These are phyloP conservation scores for Scaptomyza parva DNA, from an alignment of 2,888 invertebrate genomes.

Conservation along the genomic window DNA sequence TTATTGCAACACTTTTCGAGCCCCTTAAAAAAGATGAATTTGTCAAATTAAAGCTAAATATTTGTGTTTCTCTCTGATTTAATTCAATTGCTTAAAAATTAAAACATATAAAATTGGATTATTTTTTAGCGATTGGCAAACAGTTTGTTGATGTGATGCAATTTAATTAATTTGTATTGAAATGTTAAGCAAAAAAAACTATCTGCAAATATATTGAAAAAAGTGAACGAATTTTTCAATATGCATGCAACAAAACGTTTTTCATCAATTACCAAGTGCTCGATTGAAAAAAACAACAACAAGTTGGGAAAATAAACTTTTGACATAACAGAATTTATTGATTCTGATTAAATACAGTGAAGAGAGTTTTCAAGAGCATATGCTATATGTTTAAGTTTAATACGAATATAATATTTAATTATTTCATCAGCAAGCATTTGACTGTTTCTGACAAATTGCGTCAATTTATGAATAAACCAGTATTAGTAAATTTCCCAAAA, in stretches of 20 bases:
- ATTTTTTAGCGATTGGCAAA: conserved; percentile 4
- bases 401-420: not conserved
- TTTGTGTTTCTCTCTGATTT: conserved; percentile 31
- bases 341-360: not conserved
- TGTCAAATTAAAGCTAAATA: conserved; percentile 44
- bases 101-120: not conserved
- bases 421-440: not conserved
- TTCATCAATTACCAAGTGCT: not conserved
- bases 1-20: not conserved
- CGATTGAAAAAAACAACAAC: not conserved
- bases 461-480: conserved; percentile 47
- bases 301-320: not conserved
- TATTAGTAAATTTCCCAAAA: conserved; percentile 6
- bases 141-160: conserved; percentile 35
- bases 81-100: conserved; percentile 39
- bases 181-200: conserved; percentile 14
- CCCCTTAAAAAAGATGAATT: conserved; percentile 20
- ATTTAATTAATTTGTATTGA: conserved; percentile 46
- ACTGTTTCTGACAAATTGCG: conserved; percentile 3
- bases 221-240: not conserved
- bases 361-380: not conserved
- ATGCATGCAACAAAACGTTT: not conserved
- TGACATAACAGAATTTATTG: not conserved
- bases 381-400: not conserved
- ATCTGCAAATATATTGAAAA: not conserved